Evolutionary conservation across 1,140 invertebrate species (phyloP).

Genomic region (Andrena cerasifolii): DNA sequence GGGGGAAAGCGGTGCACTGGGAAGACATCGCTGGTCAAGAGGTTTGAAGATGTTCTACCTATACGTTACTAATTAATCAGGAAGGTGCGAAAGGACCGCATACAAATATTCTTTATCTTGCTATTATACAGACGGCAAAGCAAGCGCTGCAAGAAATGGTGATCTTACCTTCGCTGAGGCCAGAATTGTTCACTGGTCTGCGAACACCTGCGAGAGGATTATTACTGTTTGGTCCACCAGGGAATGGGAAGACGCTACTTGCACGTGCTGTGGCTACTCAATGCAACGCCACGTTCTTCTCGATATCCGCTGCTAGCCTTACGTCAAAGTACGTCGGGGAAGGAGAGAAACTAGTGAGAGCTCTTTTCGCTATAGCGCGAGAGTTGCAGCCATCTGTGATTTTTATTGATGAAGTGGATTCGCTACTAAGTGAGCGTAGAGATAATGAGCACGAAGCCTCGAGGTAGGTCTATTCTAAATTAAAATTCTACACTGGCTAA

Average conservation of each 20-base stretch:
- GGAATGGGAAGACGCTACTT: constrained; percentile 96
- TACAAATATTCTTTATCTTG: not conserved
- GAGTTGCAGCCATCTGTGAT: constrained; percentile 97
- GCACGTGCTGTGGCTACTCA: constrained; percentile 96
- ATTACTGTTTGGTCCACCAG: constrained; percentile 97
- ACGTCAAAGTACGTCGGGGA: constrained; percentile 99
- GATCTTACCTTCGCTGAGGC: constrained; percentile 96
- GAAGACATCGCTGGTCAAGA: constrained; percentile 96
- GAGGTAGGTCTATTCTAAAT: constrained; percentile 66
- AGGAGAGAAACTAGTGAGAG: constrained; percentile 98
- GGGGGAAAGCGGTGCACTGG: constrained; percentile 93
- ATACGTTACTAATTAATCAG: not conserved
- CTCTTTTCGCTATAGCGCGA: constrained; percentile 96
- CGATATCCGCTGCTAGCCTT: constrained; percentile 97
- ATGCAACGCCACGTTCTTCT: constrained; percentile 97
- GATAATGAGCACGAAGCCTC: constrained; percentile 98
- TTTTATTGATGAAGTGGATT: constrained; percentile 99
- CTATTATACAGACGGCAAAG: constrained; percentile 88
- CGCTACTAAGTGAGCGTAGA: constrained; percentile 93
- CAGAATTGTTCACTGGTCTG: constrained; percentile 97
- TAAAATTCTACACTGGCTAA: not conserved
- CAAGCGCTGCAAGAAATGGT: constrained; percentile 99
- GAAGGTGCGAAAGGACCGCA: not conserved
- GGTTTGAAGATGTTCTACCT: constrained; percentile 73
- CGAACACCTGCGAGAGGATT: constrained; percentile 94